Evolutionary conservation across 1,140 invertebrate genomes (phyloP).

Genomic region (Drosophila pectinifera): DNA sequence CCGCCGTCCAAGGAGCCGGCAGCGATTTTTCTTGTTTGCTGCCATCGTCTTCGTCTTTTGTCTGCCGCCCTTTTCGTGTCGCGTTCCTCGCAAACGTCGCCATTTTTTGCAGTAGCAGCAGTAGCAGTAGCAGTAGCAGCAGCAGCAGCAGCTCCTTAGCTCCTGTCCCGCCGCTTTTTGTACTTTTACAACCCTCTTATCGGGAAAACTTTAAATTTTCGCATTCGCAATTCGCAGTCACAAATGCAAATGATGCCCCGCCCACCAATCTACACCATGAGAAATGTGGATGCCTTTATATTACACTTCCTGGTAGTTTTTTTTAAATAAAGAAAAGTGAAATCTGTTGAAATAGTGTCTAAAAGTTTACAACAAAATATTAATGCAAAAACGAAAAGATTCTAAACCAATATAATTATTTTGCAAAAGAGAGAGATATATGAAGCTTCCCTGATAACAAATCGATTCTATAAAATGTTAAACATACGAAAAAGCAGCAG

Average conservation of each 20-base stretch:
- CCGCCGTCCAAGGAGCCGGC: conserved; percentile 52
- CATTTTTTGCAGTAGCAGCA: conserved; percentile 59
- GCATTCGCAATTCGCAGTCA: conserved; percentile 79
- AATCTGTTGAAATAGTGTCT: not conserved
- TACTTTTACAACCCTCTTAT: conserved; percentile 81
- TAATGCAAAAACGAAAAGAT: not conserved
- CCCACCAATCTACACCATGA: conserved; percentile 39
- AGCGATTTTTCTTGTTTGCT: conserved; percentile 80
- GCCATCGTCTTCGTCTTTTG: conserved; percentile 66
- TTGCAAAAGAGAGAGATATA: too few species aligned
- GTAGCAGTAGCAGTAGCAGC: conserved; percentile 20
- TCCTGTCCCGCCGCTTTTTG: conserved; percentile 50
- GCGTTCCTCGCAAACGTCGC: conserved; percentile 68
- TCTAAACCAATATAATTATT: too few species aligned
- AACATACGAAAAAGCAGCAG: not conserved
- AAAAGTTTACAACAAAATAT: not conserved
- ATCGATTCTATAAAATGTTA: not conserved
- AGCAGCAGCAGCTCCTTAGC: conserved; percentile 30
- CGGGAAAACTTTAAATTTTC: conserved; percentile 80
- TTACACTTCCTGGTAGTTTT: conserved; percentile 1
- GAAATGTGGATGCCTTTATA: conserved; percentile 6
- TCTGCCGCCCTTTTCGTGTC: conserved; percentile 80
- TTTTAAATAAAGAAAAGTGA: not conserved
- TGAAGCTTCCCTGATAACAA: not conserved
- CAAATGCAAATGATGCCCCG: conserved; percentile 76